Evolutionary conservation across 1,140 invertebrate genomes (phyloP).

Genomic region (Neuroterus valhalla): DNA sequence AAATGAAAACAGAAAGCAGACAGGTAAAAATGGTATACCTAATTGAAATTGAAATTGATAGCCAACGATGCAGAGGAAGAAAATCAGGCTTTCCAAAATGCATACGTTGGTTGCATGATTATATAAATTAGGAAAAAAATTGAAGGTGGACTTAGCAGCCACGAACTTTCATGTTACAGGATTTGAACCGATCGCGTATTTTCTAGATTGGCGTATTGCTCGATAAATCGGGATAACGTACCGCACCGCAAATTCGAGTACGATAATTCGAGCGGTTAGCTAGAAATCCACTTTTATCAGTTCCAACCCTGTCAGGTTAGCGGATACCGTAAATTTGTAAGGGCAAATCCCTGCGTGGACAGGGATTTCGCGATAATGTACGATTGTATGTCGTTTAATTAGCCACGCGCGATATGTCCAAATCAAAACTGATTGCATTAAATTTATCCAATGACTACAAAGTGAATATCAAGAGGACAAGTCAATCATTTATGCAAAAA

Average conservation of each 20-base stretch:
- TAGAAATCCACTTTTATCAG: slow-evolving; percentile 61
- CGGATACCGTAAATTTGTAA: slow-evolving; percentile 61
- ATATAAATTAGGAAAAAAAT: slow-evolving; percentile 4
- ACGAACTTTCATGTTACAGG: slow-evolving; percentile 38
- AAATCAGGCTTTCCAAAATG: background rate
- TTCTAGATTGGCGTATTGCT: slow-evolving; percentile 47
- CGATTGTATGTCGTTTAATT: slow-evolving; percentile 48
- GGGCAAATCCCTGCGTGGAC: slow-evolving; percentile 55
- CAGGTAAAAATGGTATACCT: no score
- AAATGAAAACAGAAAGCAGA: no score
- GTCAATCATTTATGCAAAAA: background rate
- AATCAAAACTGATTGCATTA: slow-evolving; percentile 9
- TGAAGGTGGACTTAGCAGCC: slow-evolving; percentile 11
- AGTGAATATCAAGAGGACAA: slow-evolving; percentile 16
- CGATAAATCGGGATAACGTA: slow-evolving; percentile 61
- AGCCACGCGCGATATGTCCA: slow-evolving; percentile 41
- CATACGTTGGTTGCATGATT: background rate
- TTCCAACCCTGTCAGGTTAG: slow-evolving; percentile 51
- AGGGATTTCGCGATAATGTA: slow-evolving; percentile 47
- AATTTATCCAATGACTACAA: background rate
- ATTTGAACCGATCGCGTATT: slow-evolving; percentile 51
- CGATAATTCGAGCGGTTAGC: slow-evolving; percentile 58
- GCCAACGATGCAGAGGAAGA: no score
- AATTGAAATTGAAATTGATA: no score
- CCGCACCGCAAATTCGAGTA: slow-evolving; percentile 57